These are phyloP conservation scores for Myopa testacea DNA, from an alignment of 2,888 invertebrate species.

Conservation along the genomic window DNA sequence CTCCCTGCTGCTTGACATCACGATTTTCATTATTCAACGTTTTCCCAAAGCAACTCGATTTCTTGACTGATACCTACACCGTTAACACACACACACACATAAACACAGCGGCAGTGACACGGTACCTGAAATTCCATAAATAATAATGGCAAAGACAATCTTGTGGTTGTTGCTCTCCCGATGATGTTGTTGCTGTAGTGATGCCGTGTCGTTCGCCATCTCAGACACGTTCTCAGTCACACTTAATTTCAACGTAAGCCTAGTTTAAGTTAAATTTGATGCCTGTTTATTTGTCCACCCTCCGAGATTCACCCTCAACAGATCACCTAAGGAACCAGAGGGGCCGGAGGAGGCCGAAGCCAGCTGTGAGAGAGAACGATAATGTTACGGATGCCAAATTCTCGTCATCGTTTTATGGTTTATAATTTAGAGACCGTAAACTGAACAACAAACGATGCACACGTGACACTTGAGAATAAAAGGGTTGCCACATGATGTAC, in stretches of 20 bases:
- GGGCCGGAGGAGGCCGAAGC: background rate
- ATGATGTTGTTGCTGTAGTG: constrained; percentile 40
- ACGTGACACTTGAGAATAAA: background rate
- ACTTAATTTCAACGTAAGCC: background rate
- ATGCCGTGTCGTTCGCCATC: background rate
- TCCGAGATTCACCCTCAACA: background rate
- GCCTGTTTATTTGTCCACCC: background rate
- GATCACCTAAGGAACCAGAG: background rate
- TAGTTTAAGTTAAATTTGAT: background rate
- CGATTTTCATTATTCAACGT: no score
- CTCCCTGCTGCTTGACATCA: no score
- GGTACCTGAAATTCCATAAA: constrained; percentile 5
- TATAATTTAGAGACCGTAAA: constrained; percentile 14
- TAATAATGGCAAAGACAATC: constrained; percentile 17
- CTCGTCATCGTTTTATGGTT: constrained; percentile 21
- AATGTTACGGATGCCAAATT: background rate
- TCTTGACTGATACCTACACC: no score
- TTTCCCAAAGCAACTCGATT: no score
- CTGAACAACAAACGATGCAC: background rate
- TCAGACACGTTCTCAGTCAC: background rate
- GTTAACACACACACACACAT: background rate
- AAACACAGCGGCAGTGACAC: constrained; percentile 5
- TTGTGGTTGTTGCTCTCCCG: constrained; percentile 8
- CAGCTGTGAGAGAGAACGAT: background rate
- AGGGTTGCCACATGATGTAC: constrained; percentile 6